Conservation (phyloP, 2,888 invertebrate species). For the Macropis europaea region DNA sequence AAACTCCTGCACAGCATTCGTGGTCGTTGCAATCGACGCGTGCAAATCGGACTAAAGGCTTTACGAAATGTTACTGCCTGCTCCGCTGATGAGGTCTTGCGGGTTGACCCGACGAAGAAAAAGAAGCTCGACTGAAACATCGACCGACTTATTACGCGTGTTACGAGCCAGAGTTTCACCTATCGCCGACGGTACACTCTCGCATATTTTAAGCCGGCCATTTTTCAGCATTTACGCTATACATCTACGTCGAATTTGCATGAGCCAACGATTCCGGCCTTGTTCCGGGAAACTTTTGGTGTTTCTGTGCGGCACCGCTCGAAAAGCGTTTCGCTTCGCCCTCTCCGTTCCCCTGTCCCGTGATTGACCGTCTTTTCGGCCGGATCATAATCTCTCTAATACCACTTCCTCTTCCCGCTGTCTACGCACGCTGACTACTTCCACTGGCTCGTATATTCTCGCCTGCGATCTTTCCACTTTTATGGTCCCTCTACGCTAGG, state of each 20-base stretch:
- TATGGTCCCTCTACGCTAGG: too few relatives aligned
- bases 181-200: constrained; percentile 78
- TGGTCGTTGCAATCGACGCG: too few relatives aligned
- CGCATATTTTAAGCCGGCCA: constrained; percentile 79
- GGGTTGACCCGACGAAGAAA: background rate
- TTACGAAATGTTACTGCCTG: too few relatives aligned
- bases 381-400: constrained; percentile 24
- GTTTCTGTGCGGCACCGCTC: constrained; percentile 34
- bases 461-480: too few relatives aligned
- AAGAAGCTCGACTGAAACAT: constrained; percentile 47
- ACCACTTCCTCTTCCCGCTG: background rate
- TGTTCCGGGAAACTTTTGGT: constrained; percentile 68
- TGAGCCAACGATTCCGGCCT: constrained; percentile 72
- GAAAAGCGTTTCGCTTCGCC: constrained; percentile 13
- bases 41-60: too few relatives aligned
- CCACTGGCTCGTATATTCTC: constrained; percentile 1
- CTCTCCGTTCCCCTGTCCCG: constrained; percentile 10
- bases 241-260: constrained; percentile 77
- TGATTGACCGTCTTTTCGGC: constrained; percentile 37
- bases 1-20: too few relatives aligned
- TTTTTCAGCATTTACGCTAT: constrained; percentile 79
- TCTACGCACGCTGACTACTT: background rate
- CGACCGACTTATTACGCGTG: constrained; percentile 62
- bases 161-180: constrained; percentile 67
- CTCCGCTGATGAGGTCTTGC: too few relatives aligned